phyloP scores from a whole-genome alignment of 2,797 vertebrate species.

The Aldrovandia affinis region DNA sequence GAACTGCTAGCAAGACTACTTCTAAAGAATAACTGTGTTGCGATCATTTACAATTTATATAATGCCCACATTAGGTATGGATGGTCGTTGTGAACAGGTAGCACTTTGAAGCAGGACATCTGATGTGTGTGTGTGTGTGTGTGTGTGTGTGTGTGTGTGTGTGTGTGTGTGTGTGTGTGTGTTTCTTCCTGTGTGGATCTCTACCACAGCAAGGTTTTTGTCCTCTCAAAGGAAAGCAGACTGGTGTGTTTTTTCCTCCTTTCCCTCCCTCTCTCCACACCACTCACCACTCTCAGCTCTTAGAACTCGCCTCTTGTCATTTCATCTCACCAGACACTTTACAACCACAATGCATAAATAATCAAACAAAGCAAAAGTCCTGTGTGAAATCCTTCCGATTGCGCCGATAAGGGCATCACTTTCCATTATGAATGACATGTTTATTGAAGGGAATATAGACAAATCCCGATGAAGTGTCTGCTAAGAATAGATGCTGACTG shows the following conservation, averaged over 20 bases:
- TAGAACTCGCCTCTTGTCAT: conserved; percentile 28
- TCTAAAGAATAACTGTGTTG: not conserved
- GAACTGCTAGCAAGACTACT: not conserved
- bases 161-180: not conserved
- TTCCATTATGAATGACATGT: conserved; percentile 48
- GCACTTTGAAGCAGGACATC: not conserved
- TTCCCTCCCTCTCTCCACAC: conserved; percentile 8
- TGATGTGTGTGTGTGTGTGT: not conserved
- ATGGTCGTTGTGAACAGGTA: not conserved
- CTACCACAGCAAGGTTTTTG: not conserved
- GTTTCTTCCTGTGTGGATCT: not conserved
- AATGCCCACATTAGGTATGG: not conserved
- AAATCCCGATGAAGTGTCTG: conserved; percentile 44
- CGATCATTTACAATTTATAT: not conserved
- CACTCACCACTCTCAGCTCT: not conserved
- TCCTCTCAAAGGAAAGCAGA: not conserved
- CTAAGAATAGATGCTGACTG: conserved; percentile 34
- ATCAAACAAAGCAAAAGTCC: conserved; percentile 27
- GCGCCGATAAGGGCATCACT: conserved; percentile 42
- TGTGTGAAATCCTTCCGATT: conserved; percentile 5
- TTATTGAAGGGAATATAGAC: conserved; percentile 43
- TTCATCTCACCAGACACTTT: conserved; percentile 32
- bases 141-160: not conserved
- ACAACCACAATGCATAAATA: conserved; percentile 39
- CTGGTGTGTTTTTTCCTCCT: not conserved